Evolutionary conservation across 2,113 vertebrate genomes (phyloP).

Genomic region (Myocastor coypus): DNA sequence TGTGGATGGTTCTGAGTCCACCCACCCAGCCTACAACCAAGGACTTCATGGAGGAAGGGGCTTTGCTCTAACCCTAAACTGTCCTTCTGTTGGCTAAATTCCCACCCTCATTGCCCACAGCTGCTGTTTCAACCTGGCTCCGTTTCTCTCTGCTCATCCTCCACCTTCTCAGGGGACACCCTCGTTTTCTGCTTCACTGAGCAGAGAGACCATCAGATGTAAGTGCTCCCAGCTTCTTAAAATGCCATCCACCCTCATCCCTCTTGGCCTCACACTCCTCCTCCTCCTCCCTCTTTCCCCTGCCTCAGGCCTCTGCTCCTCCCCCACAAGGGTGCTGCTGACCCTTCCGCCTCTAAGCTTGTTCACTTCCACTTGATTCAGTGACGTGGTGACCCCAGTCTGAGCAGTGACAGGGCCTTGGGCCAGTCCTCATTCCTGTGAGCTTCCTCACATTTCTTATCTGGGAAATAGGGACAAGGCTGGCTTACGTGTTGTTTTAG

Average conservation of each 20-base stretch:
- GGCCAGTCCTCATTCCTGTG: not conserved
- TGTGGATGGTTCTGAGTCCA: not conserved
- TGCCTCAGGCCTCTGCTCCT: not conserved
- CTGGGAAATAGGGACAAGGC: not conserved
- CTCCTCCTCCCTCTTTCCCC: not conserved
- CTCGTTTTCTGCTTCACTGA: conserved; percentile 72
- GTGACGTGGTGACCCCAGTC: not conserved
- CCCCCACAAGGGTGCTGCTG: not conserved
- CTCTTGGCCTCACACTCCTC: not conserved
- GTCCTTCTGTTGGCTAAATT: not conserved
- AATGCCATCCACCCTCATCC: not conserved
- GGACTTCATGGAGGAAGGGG: conserved; percentile 5
- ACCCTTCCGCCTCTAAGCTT: not conserved
- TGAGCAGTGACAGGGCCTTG: not conserved
- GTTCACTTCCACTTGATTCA: not conserved
- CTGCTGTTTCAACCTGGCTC: conserved; percentile 26
- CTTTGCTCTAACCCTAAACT: not conserved
- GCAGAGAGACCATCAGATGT: conserved; percentile 45
- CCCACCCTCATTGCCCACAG: not conserved
- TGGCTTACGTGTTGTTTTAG: not conserved
- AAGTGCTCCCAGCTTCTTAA: not conserved
- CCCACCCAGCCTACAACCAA: not conserved
- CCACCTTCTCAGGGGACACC: conserved; percentile 48
- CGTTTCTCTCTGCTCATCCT: conserved; percentile 23
- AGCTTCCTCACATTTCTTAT: not conserved